Conservation (phyloP, 1,140 invertebrate species). For the Pseudobourletiella spinata region DNA sequence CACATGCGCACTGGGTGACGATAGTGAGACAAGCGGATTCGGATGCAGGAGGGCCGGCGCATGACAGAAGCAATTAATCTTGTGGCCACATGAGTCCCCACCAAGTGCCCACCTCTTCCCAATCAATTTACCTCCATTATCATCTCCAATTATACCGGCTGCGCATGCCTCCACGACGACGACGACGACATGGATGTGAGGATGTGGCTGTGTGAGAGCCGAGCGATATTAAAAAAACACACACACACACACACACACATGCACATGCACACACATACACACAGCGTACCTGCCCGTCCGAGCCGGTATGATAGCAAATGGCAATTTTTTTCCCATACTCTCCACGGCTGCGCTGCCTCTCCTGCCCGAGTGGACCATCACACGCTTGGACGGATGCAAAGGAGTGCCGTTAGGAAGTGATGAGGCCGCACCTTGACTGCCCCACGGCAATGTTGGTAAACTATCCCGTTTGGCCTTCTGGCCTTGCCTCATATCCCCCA, state of each 20-base stretch:
- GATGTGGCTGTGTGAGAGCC: background rate
- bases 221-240: background rate
- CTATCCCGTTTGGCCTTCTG: slow-evolving; percentile 32
- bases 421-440: slow-evolving; percentile 9
- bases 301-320: no score
- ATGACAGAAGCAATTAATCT: slow-evolving; percentile 6
- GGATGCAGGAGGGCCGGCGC: background rate
- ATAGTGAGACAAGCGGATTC: no score
- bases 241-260: background rate
- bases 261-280: background rate
- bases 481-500: slow-evolving; percentile 23
- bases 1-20: no score
- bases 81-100: background rate
- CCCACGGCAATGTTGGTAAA: slow-evolving; percentile 26
- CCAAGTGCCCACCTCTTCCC: background rate
- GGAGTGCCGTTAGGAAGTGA: slow-evolving; percentile 17
- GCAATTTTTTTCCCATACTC: no score
- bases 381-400: background rate
- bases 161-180: no score
- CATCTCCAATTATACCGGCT: background rate
- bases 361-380: no score
- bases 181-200: no score
- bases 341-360: no score
- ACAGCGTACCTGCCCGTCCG: no score
- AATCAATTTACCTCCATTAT: slow-evolving; percentile 1